Evolutionary conservation across 2,888 invertebrate genomes (phyloP), one percentile per base, ranked within the genome.

Genomic region (Mantis religiosa): DNA sequence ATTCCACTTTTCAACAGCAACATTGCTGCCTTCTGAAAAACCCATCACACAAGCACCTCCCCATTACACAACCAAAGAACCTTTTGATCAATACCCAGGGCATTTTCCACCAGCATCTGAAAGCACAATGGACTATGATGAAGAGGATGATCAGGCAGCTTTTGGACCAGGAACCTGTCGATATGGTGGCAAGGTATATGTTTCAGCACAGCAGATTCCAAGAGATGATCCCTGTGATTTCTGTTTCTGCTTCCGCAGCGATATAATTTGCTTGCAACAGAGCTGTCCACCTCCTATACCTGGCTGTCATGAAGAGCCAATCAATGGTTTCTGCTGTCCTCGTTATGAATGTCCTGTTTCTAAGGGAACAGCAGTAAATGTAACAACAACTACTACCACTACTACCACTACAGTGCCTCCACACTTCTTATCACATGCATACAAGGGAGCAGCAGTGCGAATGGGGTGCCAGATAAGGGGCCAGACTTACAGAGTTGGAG

Each of bases 241-340:
- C 94, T 98, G 98, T 93, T 98, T 98, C 96, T 98, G 98, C 94
- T 98, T 98, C 95, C 95, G 98, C 93, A 98, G 98, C 93, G 98
- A 98, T 92, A 98, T 98, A 91, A 98, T 98, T 92, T 98, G 98
- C 92, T 94, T 98, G 91, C 98, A 98, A 93, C 98, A 98, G 93
- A 98, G 98, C 92, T 98, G 98, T 93, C 98, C 98, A 88, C 98
- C 98, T 87, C 98, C 98, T 83, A 98, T 98, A 91, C 96, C 97
- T 87, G 97, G 97, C 89, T 98, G 98, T 92, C 97, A 97, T 93
- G 98, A 98, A 93, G 98, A 98, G 93, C 97, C 97, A 28, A 98
- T 98, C 91, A 95, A 96, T 93, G 98, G 98, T 30, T 98, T 98
- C 95, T 98, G 98, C 93, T 98, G 98, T 94, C 98, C 98, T 87